Base-by-base conservation (phyloP, 2,113 vertebrate species). In the Hucho hucho region DNA sequence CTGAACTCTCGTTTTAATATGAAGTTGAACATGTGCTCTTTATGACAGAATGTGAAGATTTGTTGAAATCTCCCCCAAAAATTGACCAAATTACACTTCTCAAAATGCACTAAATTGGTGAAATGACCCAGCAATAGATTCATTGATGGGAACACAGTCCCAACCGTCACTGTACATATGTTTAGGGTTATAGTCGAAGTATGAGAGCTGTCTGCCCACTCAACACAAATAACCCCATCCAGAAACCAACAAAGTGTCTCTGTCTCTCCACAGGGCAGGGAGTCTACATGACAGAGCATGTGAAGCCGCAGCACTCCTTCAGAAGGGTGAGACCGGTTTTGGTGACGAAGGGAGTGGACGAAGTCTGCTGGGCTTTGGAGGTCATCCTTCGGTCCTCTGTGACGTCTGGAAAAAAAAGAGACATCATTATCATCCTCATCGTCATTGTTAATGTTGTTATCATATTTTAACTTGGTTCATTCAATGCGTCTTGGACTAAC, bases 291-390 rank as follows among this genome's bases (percentile, higher is more conserved):
- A 96, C 49, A 70, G 94, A 94, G 86, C 95, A 96, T 87, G 92
- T 94, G 89, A 96, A 93, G 76, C 95, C 93, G 0, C 95, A 96
- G 90, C 95, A 95, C 81, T 95, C 94, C 66, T 93, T 96, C 71
- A 96, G 91, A 32, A 95, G 87, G 0, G 94, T 90, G 4, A 96
- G 88, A 14, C 94, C 90, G 0, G 94, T 95, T 86, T 95, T 95
- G 37, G 88, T 89, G 82, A 94, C 1, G 3, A 93, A 93, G 0
- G 94, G 93, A 0, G 88, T 16, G 0, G 95, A 87, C 0, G 49
- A 53, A 18, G 91, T 91, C 84, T 92, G 93, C 84, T 93, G 91
- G 1, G 91, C 87, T 73, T 92, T 90, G 37, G 94, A 93, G 2
- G 81, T 89, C 86, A 90, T 72, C 59, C 82, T 92, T 67, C 84